These are phyloP conservation scores for Tretioscincus oriximinensis DNA, from an alignment of 2,113 vertebrate genomes.

Conservation along the genomic window DNA sequence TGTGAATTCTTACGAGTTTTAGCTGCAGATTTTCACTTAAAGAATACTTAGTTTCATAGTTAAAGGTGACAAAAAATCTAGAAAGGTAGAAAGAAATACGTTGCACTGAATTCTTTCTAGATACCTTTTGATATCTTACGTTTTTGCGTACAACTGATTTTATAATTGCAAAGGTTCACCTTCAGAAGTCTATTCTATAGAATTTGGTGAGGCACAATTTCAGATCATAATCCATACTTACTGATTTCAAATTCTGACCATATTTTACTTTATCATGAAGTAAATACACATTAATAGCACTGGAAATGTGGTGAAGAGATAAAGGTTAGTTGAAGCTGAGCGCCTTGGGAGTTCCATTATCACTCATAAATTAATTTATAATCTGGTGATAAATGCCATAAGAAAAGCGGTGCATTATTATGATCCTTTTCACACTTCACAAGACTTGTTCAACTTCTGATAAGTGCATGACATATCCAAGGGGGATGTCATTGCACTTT, in stretches of 20 bases:
- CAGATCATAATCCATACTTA: not conserved
- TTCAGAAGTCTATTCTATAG: not conserved
- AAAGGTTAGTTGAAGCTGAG: not conserved
- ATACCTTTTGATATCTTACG: not conserved
- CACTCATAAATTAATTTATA: not conserved
- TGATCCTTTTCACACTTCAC: too few relatives aligned
- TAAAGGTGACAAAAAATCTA: too few relatives aligned
- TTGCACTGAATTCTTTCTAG: not conserved
- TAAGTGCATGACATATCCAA: too few relatives aligned
- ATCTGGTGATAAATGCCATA: not conserved
- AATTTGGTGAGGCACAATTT: not conserved
- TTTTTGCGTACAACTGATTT: not conserved
- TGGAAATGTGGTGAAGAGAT: not conserved
- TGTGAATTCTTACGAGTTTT: not conserved
- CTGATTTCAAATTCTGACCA: not conserved
- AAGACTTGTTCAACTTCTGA: too few relatives aligned
- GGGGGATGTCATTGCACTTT: too few relatives aligned
- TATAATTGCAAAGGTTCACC: not conserved
- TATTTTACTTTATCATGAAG: not conserved
- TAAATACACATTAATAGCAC: not conserved
- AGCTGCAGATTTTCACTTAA: not conserved
- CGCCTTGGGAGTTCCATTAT: not conserved
- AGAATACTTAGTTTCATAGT: not conserved
- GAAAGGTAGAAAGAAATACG: not conserved
- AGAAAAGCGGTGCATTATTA: not conserved